These are phyloP conservation scores for Protobothrops mucrosquamatus DNA, from an alignment of 2,113 vertebrate species.

Conservation along the genomic window DNA sequence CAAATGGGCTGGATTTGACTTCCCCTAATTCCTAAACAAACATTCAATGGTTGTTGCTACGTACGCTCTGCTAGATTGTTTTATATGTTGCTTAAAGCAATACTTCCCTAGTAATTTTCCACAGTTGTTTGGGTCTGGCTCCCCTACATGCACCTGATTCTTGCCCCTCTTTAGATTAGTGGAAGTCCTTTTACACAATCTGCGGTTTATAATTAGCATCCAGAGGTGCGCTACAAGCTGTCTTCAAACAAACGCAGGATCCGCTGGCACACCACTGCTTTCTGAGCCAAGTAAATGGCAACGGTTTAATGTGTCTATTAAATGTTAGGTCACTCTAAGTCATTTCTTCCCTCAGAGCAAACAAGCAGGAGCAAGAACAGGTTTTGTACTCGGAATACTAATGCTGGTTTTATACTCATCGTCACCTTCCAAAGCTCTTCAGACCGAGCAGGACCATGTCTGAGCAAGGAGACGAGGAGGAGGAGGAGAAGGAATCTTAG, in stretches of 20 bases:
- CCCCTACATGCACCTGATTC: rapidly evolving
- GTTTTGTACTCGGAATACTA: constrained; percentile 34
- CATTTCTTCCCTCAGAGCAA: constrained; percentile 31
- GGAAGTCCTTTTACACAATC: neutral
- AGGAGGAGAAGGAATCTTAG: neutral
- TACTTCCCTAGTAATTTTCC: neutral
- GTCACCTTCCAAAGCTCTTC: constrained; percentile 21
- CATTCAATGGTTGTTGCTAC: neutral
- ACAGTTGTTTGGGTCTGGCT: neutral
- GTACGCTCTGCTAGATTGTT: neutral
- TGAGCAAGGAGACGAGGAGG: constrained; percentile 1
- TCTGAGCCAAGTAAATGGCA: constrained; percentile 1
- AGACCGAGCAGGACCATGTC: constrained; percentile 30
- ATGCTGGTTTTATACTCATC: constrained; percentile 38
- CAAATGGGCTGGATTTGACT: neutral
- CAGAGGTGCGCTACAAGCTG: constrained; percentile 1
- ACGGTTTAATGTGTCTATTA: constrained; percentile 14
- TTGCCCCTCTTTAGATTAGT: neutral
- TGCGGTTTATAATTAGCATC: neutral
- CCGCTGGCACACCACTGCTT: neutral
- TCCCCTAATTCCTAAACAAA: neutral
- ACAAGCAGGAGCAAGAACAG: constrained; percentile 20
- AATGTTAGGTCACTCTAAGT: constrained; percentile 5
- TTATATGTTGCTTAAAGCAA: no score
- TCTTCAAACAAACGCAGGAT: constrained; percentile 11